A percentile compares a stretch with the other conserved stretches of the same genome.
These are phyloP conservation scores for Catostomus latipinnis DNA, from an alignment of 2,797 vertebrate genomes.

Conservation along the genomic window DNA sequence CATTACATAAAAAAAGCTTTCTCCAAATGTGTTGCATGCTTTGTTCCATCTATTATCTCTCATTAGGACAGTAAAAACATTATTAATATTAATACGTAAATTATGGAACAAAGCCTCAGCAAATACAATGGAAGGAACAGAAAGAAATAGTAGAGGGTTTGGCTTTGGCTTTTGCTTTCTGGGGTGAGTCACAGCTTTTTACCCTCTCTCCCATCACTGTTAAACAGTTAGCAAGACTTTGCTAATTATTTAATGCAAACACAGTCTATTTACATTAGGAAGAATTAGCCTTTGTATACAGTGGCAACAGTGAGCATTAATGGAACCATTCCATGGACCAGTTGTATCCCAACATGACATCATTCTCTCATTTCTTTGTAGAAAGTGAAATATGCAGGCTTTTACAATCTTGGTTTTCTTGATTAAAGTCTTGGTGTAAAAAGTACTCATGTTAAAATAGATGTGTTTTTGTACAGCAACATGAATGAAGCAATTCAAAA, in stretches of 20 bases:
- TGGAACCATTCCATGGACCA: slow-evolving; percentile 2
- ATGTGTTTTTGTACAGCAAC: not conserved
- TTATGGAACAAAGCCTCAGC: slow-evolving; percentile 36
- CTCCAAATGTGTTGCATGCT: slow-evolving; percentile 30
- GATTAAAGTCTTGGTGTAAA: not conserved
- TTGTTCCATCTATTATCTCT: slow-evolving; percentile 39
- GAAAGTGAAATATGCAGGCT: not conserved
- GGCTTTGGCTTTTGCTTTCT: slow-evolving; percentile 60
- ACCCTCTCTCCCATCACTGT: slow-evolving; percentile 58
- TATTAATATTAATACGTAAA: slow-evolving; percentile 42
- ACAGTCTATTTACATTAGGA: slow-evolving; percentile 68
- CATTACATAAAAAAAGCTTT: not conserved
- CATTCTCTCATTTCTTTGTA: not conserved
- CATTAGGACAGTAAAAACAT: slow-evolving; percentile 42
- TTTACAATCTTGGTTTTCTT: not conserved
- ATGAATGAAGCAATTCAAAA: not conserved
- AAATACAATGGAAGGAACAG: slow-evolving; percentile 19
- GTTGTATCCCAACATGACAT: slow-evolving; percentile 21
- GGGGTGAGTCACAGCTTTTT: slow-evolving; percentile 57
- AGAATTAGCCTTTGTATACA: slow-evolving; percentile 58
- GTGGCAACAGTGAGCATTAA: slow-evolving; percentile 33
- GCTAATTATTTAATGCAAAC: slow-evolving; percentile 76
- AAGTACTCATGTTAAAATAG: not conserved
- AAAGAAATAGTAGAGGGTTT: slow-evolving; percentile 17
- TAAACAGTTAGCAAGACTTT: slow-evolving; percentile 63